phyloP scores from a whole-genome alignment of 2,113 vertebrate species.

The Chaetodon auriga region DNA sequence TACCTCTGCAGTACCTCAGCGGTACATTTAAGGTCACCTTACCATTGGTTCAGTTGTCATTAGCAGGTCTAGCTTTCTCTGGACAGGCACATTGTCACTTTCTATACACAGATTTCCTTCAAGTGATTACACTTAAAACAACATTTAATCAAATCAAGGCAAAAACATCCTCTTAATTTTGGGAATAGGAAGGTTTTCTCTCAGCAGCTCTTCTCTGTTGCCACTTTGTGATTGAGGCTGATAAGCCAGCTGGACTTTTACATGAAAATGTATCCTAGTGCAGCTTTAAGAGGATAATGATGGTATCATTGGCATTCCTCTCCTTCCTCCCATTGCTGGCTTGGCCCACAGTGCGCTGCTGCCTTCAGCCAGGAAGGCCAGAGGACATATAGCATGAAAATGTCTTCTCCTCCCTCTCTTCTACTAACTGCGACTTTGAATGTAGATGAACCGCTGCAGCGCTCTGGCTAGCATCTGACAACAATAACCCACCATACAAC shows the following conservation, averaged over 20 bases:
- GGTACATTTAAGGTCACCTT: too few species aligned
- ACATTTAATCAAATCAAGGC: not conserved
- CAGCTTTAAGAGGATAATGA: conserved; percentile 49
- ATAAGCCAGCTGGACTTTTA: conserved; percentile 36
- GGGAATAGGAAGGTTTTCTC: conserved; percentile 22
- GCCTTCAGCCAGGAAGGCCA: conserved; percentile 36
- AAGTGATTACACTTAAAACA: conserved; percentile 1
- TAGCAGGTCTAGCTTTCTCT: not conserved
- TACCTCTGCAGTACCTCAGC: not conserved
- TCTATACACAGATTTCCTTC: conserved; percentile 11
- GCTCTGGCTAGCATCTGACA: conserved; percentile 39
- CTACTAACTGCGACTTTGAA: conserved; percentile 34
- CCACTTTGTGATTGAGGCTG: conserved; percentile 29
- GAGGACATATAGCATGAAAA: conserved; percentile 58
- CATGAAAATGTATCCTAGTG: conserved; percentile 29
- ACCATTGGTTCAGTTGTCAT: not conserved
- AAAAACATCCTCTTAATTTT: conserved; percentile 6
- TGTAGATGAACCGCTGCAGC: conserved; percentile 30
- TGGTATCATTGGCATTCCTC: conserved; percentile 52
- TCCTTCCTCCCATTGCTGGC: conserved; percentile 37
- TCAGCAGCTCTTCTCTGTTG: not conserved
- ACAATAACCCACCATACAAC: conserved; percentile 50
- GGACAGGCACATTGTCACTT: not conserved
- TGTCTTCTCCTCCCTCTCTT: conserved; percentile 27
- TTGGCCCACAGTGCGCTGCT: conserved; percentile 42